phyloP scores from a whole-genome alignment of 2,797 vertebrate genomes.

The Molothrus ater region DNA sequence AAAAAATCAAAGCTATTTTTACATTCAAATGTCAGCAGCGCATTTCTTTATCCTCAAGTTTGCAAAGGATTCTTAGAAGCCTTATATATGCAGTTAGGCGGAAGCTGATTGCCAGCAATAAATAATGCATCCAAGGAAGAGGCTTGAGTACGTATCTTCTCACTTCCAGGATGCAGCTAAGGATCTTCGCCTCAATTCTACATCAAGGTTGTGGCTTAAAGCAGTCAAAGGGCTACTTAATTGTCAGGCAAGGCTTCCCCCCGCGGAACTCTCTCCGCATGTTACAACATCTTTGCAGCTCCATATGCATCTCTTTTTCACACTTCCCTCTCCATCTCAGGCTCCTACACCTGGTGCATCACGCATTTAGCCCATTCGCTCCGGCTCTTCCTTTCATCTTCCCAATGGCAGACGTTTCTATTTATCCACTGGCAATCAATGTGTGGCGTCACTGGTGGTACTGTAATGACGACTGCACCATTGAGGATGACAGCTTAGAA shows the following conservation, averaged over 20 bases:
- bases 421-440: slow-evolving; percentile 92
- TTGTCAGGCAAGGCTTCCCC: slow-evolving; percentile 59
- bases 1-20: slow-evolving; percentile 2
- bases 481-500: slow-evolving; percentile 97
- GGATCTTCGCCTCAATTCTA: slow-evolving; percentile 61
- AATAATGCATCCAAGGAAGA: slow-evolving; percentile 39
- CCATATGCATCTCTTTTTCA: slow-evolving; percentile 77
- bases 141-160: slow-evolving; percentile 47
- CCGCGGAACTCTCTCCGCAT: slow-evolving; percentile 62
- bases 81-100: slow-evolving; percentile 26
- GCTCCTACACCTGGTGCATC: slow-evolving; percentile 78
- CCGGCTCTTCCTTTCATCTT: slow-evolving; percentile 81
- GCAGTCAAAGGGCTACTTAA: slow-evolving; percentile 70
- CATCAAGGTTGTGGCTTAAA: slow-evolving; percentile 63
- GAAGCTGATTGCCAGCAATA: slow-evolving; percentile 48
- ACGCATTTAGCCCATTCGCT: slow-evolving; percentile 78
- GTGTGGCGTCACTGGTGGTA: slow-evolving; percentile 94
- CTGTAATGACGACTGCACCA: slow-evolving; percentile 92
- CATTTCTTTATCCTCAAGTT: slow-evolving; percentile 44
- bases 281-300: slow-evolving; percentile 62
- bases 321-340: slow-evolving; percentile 77
- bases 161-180: slow-evolving; percentile 54
- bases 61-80: slow-evolving; percentile 45
- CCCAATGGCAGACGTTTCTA: slow-evolving; percentile 82
- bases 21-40: background rate